These are phyloP conservation scores for Drosophila putrida DNA, from an alignment of 2,888 invertebrate genomes.

Conservation along the genomic window DNA sequence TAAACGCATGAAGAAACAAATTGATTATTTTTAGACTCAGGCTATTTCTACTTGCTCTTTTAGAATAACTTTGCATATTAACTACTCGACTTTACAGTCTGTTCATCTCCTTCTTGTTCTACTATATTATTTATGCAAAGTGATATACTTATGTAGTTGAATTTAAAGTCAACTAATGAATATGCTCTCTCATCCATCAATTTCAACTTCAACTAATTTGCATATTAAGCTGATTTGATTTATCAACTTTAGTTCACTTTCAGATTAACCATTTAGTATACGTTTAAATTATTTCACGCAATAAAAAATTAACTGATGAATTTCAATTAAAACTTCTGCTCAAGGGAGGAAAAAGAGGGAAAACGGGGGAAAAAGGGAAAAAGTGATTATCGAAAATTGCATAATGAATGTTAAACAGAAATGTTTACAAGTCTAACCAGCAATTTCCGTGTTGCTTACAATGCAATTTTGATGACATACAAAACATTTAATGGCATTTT, in stretches of 20 bases:
- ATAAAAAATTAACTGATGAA: slow-evolving; percentile 1
- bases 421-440: slow-evolving; percentile 55
- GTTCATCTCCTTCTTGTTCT: too few relatives aligned
- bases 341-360: not conserved
- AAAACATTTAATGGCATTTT: slow-evolving; percentile 34
- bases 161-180: not conserved
- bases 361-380: not conserved
- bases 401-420: slow-evolving; percentile 52
- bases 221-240: not conserved
- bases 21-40: too few relatives aligned
- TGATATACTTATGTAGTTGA: not conserved
- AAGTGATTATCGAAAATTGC: slow-evolving; percentile 34
- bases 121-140: not conserved
- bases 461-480: slow-evolving; percentile 51
- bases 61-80: too few relatives aligned
- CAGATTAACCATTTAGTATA: slow-evolving; percentile 14
- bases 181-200: not conserved
- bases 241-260: not conserved
- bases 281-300: not conserved
- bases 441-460: slow-evolving; percentile 47
- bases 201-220: not conserved
- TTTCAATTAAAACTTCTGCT: slow-evolving; percentile 10
- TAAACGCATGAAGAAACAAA: too few relatives aligned
- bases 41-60: too few relatives aligned
- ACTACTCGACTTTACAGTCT: too few relatives aligned